A percentile compares a stretch with the other conserved stretches of the same genome.
Conservation (phyloP, 1,140 invertebrate species). For the Chionoecetes opilio region DNA sequence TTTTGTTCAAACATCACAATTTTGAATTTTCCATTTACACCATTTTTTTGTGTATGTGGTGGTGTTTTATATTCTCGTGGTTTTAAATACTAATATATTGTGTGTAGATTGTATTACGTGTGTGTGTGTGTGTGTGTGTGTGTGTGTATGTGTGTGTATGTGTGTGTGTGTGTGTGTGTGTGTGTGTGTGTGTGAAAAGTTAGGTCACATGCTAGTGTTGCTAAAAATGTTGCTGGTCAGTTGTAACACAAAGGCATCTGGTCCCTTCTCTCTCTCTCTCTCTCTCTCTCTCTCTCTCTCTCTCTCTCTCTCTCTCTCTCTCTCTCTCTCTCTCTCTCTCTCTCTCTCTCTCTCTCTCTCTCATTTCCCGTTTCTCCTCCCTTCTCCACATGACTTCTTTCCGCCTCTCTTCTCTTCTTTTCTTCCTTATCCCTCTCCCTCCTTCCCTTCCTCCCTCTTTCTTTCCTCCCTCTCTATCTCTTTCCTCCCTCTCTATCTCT, state of each 20-base stretch:
- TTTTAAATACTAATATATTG: not conserved
- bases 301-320: not conserved
- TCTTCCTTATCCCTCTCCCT: not conserved
- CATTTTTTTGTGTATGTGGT: not conserved
- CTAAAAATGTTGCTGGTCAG: not conserved
- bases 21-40: not conserved
- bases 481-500: not conserved
- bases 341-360: not conserved
- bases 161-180: slow-evolving; percentile 51
- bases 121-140: slow-evolving; percentile 56
- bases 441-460: not conserved
- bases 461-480: not conserved
- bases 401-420: not conserved
- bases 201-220: not conserved
- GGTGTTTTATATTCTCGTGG: not conserved
- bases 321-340: not conserved
- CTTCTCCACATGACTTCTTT: not conserved
- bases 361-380: not conserved
- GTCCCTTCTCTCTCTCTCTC: not conserved
- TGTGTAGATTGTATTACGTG: slow-evolving; percentile 19
- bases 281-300: not conserved
- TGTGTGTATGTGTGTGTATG: slow-evolving; percentile 57
- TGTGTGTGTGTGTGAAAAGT: not conserved
- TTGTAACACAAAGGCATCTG: not conserved
- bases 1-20: not conserved